Evolutionary conservation across 2,797 vertebrate species (phyloP).

Genomic region (Zenarchopterus dispar): DNA sequence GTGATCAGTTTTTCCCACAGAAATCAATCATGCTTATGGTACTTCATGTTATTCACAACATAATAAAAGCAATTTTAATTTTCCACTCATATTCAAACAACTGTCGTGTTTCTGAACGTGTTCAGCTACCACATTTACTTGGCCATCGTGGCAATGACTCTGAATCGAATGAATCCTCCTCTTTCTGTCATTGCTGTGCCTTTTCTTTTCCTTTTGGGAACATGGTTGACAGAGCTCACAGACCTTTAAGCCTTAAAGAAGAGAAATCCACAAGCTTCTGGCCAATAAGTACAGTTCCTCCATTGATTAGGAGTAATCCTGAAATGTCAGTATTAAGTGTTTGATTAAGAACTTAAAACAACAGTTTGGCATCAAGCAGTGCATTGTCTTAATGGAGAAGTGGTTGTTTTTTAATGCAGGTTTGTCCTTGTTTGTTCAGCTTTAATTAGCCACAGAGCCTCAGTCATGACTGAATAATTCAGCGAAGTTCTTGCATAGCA

Average conservation of each 20-base stretch:
- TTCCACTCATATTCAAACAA: too few species aligned
- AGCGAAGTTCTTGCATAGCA: slow-evolving; percentile 35
- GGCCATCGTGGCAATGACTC: too few species aligned
- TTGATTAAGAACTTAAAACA: slow-evolving; percentile 43
- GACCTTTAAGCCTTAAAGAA: slow-evolving; percentile 26
- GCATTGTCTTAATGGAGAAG: slow-evolving; percentile 34
- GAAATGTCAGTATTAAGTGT: slow-evolving; percentile 29
- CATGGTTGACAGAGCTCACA: slow-evolving; percentile 26
- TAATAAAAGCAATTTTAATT: too few species aligned
- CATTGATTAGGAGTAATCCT: slow-evolving; percentile 46
- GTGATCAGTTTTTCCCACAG: too few species aligned
- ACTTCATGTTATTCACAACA: too few species aligned
- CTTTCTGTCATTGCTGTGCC: slow-evolving; percentile 36
- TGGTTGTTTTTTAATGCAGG: slow-evolving; percentile 52
- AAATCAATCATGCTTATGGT: too few species aligned
- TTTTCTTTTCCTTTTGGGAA: slow-evolving; percentile 24
- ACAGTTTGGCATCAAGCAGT: slow-evolving; percentile 45
- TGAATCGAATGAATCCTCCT: slow-evolving; percentile 5
- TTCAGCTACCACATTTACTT: too few species aligned
- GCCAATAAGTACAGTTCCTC: slow-evolving; percentile 44
- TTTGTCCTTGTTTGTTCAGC: slow-evolving; percentile 58
- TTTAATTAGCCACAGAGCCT: slow-evolving; percentile 55
- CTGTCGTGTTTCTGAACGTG: too few species aligned
- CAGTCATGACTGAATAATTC: slow-evolving; percentile 66
- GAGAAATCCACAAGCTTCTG: slow-evolving; percentile 41